Conservation (phyloP, 2,113 vertebrate genomes). For the Larimichthys crocea region DNA sequence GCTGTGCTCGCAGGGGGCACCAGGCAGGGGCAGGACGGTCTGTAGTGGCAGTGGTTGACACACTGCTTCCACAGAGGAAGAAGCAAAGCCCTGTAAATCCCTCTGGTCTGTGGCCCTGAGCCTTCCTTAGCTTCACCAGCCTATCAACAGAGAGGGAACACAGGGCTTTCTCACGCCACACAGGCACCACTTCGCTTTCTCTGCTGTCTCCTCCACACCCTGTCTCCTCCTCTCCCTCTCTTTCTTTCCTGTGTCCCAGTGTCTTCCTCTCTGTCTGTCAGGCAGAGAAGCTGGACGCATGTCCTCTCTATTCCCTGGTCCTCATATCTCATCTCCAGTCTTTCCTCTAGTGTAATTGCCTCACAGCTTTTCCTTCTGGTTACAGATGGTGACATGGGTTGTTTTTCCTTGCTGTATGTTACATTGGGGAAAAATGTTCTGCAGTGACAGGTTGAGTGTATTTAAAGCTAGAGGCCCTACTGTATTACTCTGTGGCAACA, state of each 20-base stretch:
- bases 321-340: slow-evolving; percentile 53
- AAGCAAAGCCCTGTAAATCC: slow-evolving; percentile 81
- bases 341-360: slow-evolving; percentile 51
- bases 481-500: too few relatives aligned
- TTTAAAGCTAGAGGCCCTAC: too few relatives aligned
- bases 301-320: slow-evolving; percentile 35
- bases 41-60: slow-evolving; percentile 59
- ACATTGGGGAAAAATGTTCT: too few relatives aligned
- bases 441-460: too few relatives aligned
- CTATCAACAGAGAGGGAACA: slow-evolving; percentile 72
- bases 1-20: slow-evolving; percentile 55
- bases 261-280: slow-evolving; percentile 46
- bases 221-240: slow-evolving; percentile 55
- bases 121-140: slow-evolving; percentile 71
- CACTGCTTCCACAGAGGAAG: slow-evolving; percentile 78
- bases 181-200: slow-evolving; percentile 73
- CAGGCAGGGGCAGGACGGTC: slow-evolving; percentile 58
- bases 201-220: slow-evolving; percentile 64
- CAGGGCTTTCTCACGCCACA: slow-evolving; percentile 78
- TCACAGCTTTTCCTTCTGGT: slow-evolving; percentile 1
- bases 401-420: not conserved
- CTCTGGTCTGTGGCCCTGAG: slow-evolving; percentile 71
- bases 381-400: slow-evolving; percentile 21
- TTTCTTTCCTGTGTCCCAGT: slow-evolving; percentile 36
- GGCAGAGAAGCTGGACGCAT: slow-evolving; percentile 25